Evolutionary conservation across 2,888 invertebrate genomes (phyloP), one percentile per base, ranked within the genome.

Genomic region (Drosophila prostipennis): DNA sequence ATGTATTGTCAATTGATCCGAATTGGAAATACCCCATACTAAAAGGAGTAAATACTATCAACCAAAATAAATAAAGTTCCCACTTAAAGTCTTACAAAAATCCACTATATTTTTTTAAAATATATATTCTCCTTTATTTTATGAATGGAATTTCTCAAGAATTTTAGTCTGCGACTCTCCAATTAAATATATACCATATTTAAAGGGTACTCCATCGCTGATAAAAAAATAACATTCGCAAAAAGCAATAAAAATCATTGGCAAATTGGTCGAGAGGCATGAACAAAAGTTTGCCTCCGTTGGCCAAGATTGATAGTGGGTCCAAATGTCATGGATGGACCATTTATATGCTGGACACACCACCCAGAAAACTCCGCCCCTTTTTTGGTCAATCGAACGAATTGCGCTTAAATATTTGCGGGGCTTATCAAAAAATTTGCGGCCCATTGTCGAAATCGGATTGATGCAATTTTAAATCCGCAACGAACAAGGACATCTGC

Each of bases 391-490:
- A 61, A 45, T 45, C 53, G 46, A 71, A 56, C 78, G 75, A 80
- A 80, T 76, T 71, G 68, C 61, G 70, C 71, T 71, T 73, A 74
- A 80, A 84, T 71, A 78, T 80, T 80, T 73, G 74, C 59, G 34
- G 51, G 45, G 49, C 53, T 67, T 74, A 71, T 71, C 73, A 70
- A 63, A 58, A 74, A 83, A 80, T 86, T 81, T 86, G 83, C 69
- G 74, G 78, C 14, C 80, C 64, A 78, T 80, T 80, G 80, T 80
- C 59, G 13, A 10, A 48, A 19, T 43, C 23, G 53, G 72, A 84
- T 76, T 67, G 84, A 71, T 80, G 76, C 74, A 78, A 84, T 80
- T 87, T 83, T 82, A 80, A 87, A 86, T 67, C 53, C 53, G 29
- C 64, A 69, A 45, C 23, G 26, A 49, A 19, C 67, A 43, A 72